Conservation (phyloP, 2,797 vertebrate genomes). For the Thunnus albacares region DNA sequence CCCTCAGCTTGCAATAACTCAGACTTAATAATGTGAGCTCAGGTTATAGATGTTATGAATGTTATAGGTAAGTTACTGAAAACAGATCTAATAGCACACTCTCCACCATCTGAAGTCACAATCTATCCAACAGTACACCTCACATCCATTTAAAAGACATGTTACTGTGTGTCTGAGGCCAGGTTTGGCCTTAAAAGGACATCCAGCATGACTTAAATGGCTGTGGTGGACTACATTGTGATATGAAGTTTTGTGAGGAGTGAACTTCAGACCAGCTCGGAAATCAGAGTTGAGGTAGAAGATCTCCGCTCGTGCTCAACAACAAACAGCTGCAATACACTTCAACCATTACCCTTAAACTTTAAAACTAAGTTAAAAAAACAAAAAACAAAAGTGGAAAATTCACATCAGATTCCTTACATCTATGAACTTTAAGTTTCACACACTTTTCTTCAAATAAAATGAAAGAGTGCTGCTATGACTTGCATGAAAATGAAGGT, state of each 20-base stretch:
- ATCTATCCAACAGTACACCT: not conserved
- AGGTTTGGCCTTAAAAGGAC: not conserved
- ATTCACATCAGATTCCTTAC: not conserved
- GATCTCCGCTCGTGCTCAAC: not conserved
- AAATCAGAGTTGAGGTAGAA: conserved; percentile 17
- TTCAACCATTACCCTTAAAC: conserved; percentile 4
- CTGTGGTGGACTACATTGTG: not conserved
- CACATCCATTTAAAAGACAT: too few relatives aligned
- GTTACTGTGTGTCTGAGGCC: too few relatives aligned
- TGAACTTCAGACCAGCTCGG: conserved; percentile 26
- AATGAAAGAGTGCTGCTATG: conserved; percentile 9
- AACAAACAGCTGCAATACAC: conserved; percentile 38
- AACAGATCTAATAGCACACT: not conserved
- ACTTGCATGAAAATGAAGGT: conserved; percentile 32
- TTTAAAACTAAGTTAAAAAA: conserved; percentile 4
- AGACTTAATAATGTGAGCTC: conserved; percentile 2
- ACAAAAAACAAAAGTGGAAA: not conserved
- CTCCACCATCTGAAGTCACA: not conserved
- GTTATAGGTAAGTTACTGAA: not conserved
- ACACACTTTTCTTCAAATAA: conserved; percentile 1
- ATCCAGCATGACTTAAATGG: not conserved
- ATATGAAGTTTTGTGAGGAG: not conserved
- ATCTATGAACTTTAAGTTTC: conserved; percentile 1
- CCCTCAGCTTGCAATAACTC: conserved; percentile 19
- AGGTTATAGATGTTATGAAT: conserved; percentile 11